Evolutionary conservation across 2,888 invertebrate species (phyloP), one percentile per base, ranked within the genome.

Genomic region (Augiades crinisus): DNA sequence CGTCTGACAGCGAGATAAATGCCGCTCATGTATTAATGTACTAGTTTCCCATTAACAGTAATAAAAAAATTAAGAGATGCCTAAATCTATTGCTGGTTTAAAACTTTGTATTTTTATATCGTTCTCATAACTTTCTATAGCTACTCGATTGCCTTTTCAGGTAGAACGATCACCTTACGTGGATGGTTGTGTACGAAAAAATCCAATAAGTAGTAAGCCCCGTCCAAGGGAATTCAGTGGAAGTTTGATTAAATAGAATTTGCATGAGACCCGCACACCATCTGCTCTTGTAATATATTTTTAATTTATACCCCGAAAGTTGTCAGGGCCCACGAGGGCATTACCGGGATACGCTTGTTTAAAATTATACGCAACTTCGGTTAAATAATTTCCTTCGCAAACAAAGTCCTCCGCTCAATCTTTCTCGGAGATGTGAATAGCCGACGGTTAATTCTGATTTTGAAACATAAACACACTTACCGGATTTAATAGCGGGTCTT

Each of bases 281-380:
- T 81, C 82, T 83, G 85, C 67, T 68, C 69, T 67, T 68, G 70
- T 81, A 80, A 83, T 83, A 83, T 81, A 82, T 84, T 83, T 84
- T 83, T 85, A 85, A 86, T 86, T 84, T 83, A 83, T 83, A 75
- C 78, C 75, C 75, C 64, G 67, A 77, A 84, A 81, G 74, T 83
- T 83, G 72, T 72, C 67, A 69, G 70, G 68, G 62, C 70, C 64
- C 60, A 65, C 65, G 61, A 53, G 63, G 65, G 66, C 52, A 65
- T 66, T 67, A 64, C 60, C 41, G 55, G 60, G 56, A 64, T 65
- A 64, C 58, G 66, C 68, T 74, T 76, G 74, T 74, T 75, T 74
- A 73, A 72, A 73, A 72, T 65, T 73, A 68, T 67, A 64, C 64
- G 60, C 55, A 72, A 70, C 62, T 70, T 68, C 57, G 45, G 46